Base-by-base conservation (phyloP, 2,113 vertebrate species). In the Poicephalus meyeri region DNA sequence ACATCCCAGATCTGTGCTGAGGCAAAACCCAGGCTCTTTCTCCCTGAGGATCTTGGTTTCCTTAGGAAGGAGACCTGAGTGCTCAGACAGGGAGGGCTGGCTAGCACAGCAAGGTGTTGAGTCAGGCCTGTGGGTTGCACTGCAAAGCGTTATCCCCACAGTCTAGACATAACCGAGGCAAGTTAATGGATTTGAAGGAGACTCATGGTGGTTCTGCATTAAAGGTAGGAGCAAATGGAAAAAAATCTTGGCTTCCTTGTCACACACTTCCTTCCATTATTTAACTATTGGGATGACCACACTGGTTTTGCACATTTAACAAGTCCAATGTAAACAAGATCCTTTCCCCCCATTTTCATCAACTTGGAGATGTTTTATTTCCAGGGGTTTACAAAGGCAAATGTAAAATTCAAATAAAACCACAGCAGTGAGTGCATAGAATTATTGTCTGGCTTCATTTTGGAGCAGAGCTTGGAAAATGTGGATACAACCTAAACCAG, bases 161-260 rank as follows among this genome's bases (percentile, higher is more conserved):
- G 95, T 96, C 95, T 95, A 97, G 96, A 97, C 96, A 86, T 35
- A 83, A 73, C 56, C 44, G 31, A 82, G 86, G 94, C 21, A 42
- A 29, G 12, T 33, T 77, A 83, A 87, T 79, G 73, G 53, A 29
- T 56, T 49, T 82, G 86, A 41, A 61, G 77, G 91, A 94, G 65
- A n/a, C 53, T 94, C 4, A 1, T 33, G 80, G 78, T 88, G 85
- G 80, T 91, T 74, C 79, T 86, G 50, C 44, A 6, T 76, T 88
- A 65, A 83, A 93, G 80, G 80, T 81, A 80, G 56, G 86, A 96
- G 58, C 26, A 69, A 80, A 66, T 41, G 9, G 72, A 65, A 84
- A 86, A 74, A 66, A n/a, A 6, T 56, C 86, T 69, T 87, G 91
- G 65, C 91, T 92, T 91, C 73, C 49, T 72, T 2, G 0, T 81